phyloP scores from a whole-genome alignment of 2,888 invertebrate species.

The Dascillus cervinus region DNA sequence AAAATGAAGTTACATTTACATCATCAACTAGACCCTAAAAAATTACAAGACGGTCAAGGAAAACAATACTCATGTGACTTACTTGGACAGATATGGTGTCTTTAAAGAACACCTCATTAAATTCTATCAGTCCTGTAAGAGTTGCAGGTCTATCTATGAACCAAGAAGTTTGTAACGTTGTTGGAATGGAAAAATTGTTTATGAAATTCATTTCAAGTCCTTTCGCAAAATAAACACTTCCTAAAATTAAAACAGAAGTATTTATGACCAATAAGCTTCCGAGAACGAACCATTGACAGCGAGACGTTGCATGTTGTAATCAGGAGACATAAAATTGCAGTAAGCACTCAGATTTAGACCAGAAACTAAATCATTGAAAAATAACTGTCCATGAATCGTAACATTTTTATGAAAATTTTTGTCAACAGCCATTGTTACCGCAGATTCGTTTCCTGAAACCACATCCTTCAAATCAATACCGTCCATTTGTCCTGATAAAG shows the following conservation, averaged over 20 bases:
- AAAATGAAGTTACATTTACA: constrained; percentile 41
- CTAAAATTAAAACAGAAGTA: constrained; percentile 30
- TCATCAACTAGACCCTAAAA: constrained; percentile 45
- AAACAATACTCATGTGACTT: constrained; percentile 14
- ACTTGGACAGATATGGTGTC: constrained; percentile 32
- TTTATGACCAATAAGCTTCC: too few species aligned
- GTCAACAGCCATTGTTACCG: constrained; percentile 24
- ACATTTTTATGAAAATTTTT: constrained; percentile 31
- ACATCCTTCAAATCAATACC: constrained; percentile 44
- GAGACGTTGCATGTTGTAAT: background rate
- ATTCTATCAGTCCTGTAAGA: constrained; percentile 27
- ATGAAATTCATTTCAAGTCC: constrained; percentile 41
- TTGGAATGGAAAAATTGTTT: constrained; percentile 35
- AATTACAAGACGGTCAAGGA: background rate
- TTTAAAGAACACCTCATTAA: constrained; percentile 33
- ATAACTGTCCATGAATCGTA: constrained; percentile 28
- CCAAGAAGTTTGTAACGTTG: constrained; percentile 44
- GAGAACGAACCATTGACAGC: background rate
- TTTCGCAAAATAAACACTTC: constrained; percentile 39
- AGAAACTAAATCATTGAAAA: constrained; percentile 31
- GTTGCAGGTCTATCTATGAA: constrained; percentile 37
- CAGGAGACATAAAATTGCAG: constrained; percentile 26
- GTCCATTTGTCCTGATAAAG: constrained; percentile 33
- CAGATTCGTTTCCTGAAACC: constrained; percentile 22
- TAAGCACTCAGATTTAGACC: constrained; percentile 33